Evolutionary conservation across 2,113 vertebrate genomes (phyloP).

Genomic region (Okapia johnstoni): DNA sequence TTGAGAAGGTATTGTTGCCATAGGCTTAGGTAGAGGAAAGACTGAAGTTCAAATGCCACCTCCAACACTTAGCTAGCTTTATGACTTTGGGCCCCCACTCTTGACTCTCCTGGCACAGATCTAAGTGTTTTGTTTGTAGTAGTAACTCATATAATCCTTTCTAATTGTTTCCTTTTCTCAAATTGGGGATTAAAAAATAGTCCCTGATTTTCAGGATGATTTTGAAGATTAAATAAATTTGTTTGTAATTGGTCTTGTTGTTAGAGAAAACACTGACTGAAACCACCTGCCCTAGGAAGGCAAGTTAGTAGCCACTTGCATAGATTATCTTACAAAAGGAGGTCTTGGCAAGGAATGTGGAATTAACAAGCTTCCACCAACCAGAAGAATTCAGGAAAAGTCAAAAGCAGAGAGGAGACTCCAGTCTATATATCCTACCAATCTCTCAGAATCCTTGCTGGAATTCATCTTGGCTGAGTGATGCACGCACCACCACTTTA

Average conservation of each 20-base stretch:
- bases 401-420: not conserved
- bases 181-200: not conserved
- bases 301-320: not conserved
- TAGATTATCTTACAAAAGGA: not conserved
- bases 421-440: not conserved
- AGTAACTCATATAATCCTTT: not conserved
- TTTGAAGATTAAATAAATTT: slow-evolving; percentile 3
- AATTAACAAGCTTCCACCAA: not conserved
- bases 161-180: not conserved
- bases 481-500: not conserved
- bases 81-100: not conserved
- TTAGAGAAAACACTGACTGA: not conserved
- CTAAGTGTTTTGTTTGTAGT: not conserved
- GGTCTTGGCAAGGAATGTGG: not conserved
- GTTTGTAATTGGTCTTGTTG: not conserved
- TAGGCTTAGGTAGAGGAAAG: not conserved
- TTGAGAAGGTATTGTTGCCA: not conserved
- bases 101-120: not conserved
- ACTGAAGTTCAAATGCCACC: not conserved
- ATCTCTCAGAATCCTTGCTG: not conserved
- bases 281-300: not conserved
- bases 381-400: not conserved
- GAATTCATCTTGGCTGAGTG: not conserved
- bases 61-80: not conserved
- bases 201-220: not conserved